Conservation (phyloP, 64 coral and sea anemone genomes). For the Dendronephthya gigantea region DNA sequence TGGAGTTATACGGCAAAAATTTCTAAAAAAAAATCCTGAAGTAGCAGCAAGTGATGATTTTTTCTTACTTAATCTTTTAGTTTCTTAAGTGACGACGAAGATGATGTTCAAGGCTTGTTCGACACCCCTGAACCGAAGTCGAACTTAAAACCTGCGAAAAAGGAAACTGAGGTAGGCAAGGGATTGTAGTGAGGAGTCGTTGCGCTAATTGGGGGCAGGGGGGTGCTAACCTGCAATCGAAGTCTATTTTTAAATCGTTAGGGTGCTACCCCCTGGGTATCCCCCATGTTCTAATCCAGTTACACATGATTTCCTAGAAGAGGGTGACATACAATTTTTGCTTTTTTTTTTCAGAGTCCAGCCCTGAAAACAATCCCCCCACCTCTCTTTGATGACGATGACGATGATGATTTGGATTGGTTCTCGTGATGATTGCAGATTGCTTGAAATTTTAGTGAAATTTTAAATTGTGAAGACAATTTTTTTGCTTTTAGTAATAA, state of each 20-base stretch:
- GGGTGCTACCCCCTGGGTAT: too few relatives aligned
- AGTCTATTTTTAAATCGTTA: too few relatives aligned
- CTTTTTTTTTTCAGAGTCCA: conserved; percentile 26
- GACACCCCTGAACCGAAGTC: conserved; percentile 5
- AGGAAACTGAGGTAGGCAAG: not conserved
- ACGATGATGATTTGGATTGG: conserved; percentile 76
- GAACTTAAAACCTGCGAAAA: not conserved
- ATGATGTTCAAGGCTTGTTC: conserved; percentile 73
- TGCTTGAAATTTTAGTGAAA: not conserved
- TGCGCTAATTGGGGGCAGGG: too few relatives aligned
- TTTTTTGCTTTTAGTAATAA: not conserved
- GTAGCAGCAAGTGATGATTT: too few relatives aligned
- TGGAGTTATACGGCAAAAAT: too few relatives aligned
- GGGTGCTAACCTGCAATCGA: too few relatives aligned
- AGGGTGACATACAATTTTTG: not conserved
- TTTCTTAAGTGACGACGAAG: conserved; percentile 79
- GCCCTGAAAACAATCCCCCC: conserved; percentile 44
- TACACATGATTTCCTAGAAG: too few relatives aligned
- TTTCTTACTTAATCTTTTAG: conserved; percentile 28
- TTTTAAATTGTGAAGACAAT: not conserved
- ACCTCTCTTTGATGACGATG: conserved; percentile 66
- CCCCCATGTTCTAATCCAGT: too few relatives aligned
- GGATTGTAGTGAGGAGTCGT: too few relatives aligned
- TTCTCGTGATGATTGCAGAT: conserved; percentile 28
- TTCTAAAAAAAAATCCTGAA: too few relatives aligned